Conservation (phyloP, 2,888 invertebrate genomes). For the Flabesymbios commensalis region DNA sequence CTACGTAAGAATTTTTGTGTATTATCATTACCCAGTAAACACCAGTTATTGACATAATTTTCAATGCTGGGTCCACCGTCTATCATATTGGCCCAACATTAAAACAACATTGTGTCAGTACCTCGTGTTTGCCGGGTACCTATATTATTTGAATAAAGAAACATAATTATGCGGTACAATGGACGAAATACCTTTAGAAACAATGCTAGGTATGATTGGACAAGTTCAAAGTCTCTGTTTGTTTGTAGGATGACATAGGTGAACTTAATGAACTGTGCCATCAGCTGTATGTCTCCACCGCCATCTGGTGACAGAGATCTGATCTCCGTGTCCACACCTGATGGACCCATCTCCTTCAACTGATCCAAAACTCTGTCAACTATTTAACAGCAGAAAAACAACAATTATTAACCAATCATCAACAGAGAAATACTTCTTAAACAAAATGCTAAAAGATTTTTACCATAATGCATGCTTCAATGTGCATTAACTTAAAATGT, state of each 20-base stretch:
- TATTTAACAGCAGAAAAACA: slow-evolving; percentile 31
- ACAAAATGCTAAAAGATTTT: too few relatives aligned
- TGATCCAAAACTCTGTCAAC: slow-evolving; percentile 67
- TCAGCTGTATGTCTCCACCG: slow-evolving; percentile 73
- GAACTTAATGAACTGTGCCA: slow-evolving; percentile 79
- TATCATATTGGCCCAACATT: too few relatives aligned
- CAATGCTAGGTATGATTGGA: slow-evolving; percentile 84
- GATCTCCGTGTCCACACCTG: slow-evolving; percentile 85
- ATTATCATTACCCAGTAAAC: too few relatives aligned
- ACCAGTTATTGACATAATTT: too few relatives aligned
- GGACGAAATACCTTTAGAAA: slow-evolving; percentile 73
- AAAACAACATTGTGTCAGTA: too few relatives aligned
- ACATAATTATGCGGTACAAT: too few relatives aligned
- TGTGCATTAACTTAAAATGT: neutral
- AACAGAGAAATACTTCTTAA: too few relatives aligned
- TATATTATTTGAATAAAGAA: too few relatives aligned
- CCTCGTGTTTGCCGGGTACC: too few relatives aligned
- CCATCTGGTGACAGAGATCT: slow-evolving; percentile 76
- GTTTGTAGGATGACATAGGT: slow-evolving; percentile 73
- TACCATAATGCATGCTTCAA: neutral
- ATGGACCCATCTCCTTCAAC: slow-evolving; percentile 76
- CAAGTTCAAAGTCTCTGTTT: slow-evolving; percentile 84
- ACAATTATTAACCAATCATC: too few relatives aligned
- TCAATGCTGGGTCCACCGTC: too few relatives aligned
- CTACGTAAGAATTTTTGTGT: too few relatives aligned